Percentiles rank a stretch among this genome's conserved stretches.
Conservation (phyloP, 2,113 vertebrate genomes). For the Aleadryas rufinucha region DNA sequence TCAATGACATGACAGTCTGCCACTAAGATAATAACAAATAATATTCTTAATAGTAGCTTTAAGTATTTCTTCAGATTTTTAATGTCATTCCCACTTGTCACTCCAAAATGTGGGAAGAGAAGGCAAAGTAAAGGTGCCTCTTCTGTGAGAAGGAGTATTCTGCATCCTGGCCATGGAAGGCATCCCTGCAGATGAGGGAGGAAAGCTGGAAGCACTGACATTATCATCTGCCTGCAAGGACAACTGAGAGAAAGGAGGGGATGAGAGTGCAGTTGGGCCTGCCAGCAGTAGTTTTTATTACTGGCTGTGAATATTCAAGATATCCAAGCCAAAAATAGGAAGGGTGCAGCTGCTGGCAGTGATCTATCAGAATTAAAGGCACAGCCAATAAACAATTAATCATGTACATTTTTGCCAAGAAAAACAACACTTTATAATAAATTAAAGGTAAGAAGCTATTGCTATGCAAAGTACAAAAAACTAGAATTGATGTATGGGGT, state of each 20-base stretch:
- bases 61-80: neutral
- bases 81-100: neutral
- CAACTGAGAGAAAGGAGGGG: neutral
- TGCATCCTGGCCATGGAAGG: neutral
- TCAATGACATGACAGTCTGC: neutral
- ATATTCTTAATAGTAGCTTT: neutral
- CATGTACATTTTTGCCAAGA: neutral
- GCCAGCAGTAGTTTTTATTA: neutral
- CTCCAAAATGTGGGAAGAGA: neutral
- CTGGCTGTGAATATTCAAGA: neutral
- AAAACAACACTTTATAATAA: conserved; percentile 25
- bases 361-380: neutral
- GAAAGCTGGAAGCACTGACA: neutral
- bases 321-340: neutral
- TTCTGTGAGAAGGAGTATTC: neutral
- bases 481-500: neutral
- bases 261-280: neutral
- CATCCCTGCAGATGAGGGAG: neutral
- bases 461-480: neutral
- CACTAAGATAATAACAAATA: neutral
- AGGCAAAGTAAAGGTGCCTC: neutral
- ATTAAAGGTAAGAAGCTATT: neutral
- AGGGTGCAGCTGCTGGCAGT: neutral
- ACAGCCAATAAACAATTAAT: conserved; percentile 44
- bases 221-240: neutral